Evolutionary conservation across 1,140 invertebrate species (phyloP).

Genomic region (Drosophila nebulosa): DNA sequence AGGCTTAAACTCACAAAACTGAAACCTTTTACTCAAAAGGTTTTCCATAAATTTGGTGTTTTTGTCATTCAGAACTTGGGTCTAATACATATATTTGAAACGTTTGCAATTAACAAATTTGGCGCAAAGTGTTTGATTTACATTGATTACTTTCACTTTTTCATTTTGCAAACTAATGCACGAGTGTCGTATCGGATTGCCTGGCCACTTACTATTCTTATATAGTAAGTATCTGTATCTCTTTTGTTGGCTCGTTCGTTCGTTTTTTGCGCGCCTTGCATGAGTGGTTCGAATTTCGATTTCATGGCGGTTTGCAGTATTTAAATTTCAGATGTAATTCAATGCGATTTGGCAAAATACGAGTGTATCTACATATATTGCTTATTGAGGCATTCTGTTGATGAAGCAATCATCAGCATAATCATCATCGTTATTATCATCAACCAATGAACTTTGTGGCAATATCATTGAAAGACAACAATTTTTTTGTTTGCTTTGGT

Average conservation of each 20-base stretch:
- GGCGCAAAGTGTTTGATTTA: not conserved
- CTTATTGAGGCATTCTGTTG: conserved; percentile 8
- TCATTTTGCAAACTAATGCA: not conserved
- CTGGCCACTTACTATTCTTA: not conserved
- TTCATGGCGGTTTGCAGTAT: conserved; percentile 57
- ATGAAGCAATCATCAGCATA: conserved; percentile 30
- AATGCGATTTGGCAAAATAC: conserved; percentile 25
- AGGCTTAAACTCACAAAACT: too few species aligned
- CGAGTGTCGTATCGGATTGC: conserved; percentile 20
- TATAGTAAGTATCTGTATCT: conserved; percentile 31
- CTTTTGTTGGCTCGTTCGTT: not conserved
- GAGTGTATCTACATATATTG: not conserved
- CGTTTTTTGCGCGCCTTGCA: conserved; percentile 50
- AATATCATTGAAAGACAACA: not conserved
- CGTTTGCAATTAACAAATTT: not conserved
- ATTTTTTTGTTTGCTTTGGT: too few species aligned
- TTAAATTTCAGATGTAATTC: conserved; percentile 51
- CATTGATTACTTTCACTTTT: not conserved
- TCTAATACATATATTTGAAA: too few species aligned
- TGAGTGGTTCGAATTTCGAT: conserved; percentile 57
- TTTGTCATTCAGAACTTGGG: too few species aligned
- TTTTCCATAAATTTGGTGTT: not conserved
- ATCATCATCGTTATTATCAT: conserved; percentile 6
- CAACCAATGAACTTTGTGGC: conserved; percentile 61
- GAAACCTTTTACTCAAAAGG: too few species aligned